phyloP scores from a whole-genome alignment of 2,797 vertebrate species.

The Coregonus suidteri region DNA sequence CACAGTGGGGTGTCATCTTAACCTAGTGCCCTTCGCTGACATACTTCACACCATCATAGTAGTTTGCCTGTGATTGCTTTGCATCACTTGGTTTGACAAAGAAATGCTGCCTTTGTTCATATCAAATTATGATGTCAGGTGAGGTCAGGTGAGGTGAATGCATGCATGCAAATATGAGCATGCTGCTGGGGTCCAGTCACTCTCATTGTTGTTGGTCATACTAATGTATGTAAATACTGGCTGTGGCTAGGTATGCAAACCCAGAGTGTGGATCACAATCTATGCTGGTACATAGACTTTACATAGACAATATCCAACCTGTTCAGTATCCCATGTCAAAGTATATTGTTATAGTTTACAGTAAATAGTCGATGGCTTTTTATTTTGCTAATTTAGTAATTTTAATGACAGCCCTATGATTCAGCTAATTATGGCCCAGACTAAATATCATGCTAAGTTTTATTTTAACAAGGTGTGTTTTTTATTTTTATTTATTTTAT shows the following conservation, averaged over 20 bases:
- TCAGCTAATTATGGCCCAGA: background rate
- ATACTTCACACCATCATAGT: slow-evolving; percentile 2
- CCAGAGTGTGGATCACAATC: background rate
- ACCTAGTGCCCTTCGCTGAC: slow-evolving; percentile 19
- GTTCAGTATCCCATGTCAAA: too few species aligned
- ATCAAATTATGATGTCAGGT: too few species aligned
- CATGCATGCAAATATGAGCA: background rate
- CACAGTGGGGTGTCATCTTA: background rate
- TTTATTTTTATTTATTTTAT: too few species aligned
- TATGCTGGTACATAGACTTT: background rate
- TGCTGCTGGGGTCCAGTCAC: background rate
- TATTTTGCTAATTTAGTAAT: too few species aligned
- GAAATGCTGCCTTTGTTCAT: too few species aligned
- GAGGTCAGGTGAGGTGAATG: background rate
- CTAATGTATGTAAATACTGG: background rate
- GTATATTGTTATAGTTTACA: too few species aligned
- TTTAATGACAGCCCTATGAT: background rate
- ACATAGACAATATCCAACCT: too few species aligned
- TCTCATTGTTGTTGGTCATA: background rate
- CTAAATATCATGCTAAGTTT: background rate
- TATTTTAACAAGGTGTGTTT: background rate
- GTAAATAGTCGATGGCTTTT: too few species aligned
- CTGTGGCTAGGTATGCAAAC: slow-evolving; percentile 3
- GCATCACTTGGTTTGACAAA: background rate
- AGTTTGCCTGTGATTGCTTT: background rate